Evolutionary conservation across 2,113 vertebrate genomes (phyloP).

Genomic region (Mungos mungo): DNA sequence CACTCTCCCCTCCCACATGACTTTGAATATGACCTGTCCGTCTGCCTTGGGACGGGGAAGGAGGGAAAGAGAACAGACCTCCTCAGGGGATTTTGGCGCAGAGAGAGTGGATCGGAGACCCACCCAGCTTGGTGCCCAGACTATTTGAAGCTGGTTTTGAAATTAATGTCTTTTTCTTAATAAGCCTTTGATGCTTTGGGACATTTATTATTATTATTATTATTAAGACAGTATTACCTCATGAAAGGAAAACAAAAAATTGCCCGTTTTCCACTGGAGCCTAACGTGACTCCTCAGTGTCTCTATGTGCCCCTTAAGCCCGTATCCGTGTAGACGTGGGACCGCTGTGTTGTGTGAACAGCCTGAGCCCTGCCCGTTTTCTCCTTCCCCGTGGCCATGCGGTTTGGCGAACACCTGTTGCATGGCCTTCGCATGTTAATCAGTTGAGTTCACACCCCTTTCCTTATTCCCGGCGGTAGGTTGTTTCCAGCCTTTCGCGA

Average conservation of each 20-base stretch:
- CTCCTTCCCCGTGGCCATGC: background rate
- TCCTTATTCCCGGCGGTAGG: background rate
- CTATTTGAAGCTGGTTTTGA: conserved; percentile 25
- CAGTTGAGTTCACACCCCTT: rapidly evolving
- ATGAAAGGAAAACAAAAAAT: background rate
- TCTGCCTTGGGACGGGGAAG: background rate
- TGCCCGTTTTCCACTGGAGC: background rate
- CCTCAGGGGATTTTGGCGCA: rapidly evolving
- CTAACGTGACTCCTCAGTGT: background rate
- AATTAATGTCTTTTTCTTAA: conserved; percentile 48
- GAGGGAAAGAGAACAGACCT: background rate
- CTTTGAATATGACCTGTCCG: background rate
- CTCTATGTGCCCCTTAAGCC: background rate
- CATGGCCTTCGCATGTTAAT: rapidly evolving
- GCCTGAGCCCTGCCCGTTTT: rapidly evolving
- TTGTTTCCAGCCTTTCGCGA: background rate
- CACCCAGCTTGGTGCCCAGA: rapidly evolving
- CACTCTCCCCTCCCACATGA: background rate
- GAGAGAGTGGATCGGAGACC: background rate
- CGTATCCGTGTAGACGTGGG: rapidly evolving
- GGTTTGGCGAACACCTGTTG: rapidly evolving
- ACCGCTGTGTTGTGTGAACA: rapidly evolving
- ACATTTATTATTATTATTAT: background rate
- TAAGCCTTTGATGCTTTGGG: conserved; percentile 53
- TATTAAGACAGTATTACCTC: background rate